Conservation (phyloP, 2,113 vertebrate genomes). For the Sturnus vulgaris region DNA sequence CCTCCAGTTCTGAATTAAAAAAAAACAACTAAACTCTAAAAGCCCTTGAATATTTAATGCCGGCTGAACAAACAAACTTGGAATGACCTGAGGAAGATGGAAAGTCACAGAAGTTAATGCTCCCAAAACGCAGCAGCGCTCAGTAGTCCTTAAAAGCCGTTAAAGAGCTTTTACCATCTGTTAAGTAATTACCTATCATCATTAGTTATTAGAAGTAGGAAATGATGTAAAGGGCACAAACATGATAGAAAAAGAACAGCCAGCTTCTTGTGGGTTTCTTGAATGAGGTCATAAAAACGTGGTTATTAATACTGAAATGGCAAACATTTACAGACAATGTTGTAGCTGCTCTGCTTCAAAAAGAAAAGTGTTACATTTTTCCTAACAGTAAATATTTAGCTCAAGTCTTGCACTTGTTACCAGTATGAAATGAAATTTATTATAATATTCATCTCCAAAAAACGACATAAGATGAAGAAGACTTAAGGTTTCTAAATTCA, state of each 20-base stretch:
- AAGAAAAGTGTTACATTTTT: not conserved
- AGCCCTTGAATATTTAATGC: not conserved
- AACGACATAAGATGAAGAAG: not conserved
- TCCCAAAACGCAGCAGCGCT: constrained; percentile 16
- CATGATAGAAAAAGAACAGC: constrained; percentile 6
- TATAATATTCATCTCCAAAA: not conserved
- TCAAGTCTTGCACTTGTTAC: not conserved
- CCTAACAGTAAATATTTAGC: not conserved
- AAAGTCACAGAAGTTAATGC: constrained; percentile 36
- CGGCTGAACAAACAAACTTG: not conserved
- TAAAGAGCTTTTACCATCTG: constrained; percentile 54
- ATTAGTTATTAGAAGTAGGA: constrained; percentile 51
- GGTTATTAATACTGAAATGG: constrained; percentile 38
- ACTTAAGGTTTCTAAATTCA: constrained; percentile 1
- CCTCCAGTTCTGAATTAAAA: not conserved
- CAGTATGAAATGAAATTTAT: not conserved
- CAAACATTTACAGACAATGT: not conserved
- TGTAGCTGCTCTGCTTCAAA: not conserved
- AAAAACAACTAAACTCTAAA: not conserved
- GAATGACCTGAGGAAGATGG: constrained; percentile 26
- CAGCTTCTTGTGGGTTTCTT: not conserved
- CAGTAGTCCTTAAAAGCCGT: constrained; percentile 39
- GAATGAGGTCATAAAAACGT: constrained; percentile 8
- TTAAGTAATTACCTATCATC: constrained; percentile 51
- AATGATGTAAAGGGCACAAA: constrained; percentile 31